Base-by-base conservation (phyloP, 2,113 vertebrate species). In the Cheilinus undulatus region DNA sequence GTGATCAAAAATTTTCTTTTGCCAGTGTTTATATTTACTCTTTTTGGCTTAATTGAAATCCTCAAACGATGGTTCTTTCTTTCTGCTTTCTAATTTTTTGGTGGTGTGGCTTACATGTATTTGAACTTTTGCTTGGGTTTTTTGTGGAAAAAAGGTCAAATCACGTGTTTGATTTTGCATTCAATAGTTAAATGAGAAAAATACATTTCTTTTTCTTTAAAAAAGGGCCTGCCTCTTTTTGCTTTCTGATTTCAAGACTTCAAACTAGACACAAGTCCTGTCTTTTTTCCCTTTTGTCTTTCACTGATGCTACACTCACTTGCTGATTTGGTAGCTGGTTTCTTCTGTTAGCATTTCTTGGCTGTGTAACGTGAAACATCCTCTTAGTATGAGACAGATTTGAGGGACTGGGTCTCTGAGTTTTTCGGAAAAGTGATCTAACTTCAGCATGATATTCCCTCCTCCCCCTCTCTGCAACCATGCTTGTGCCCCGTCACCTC, bases 361-460 rank as follows among this genome's bases (percentile, higher is more conserved):
- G 94, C 88, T 97, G 92, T 93, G 89, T 94, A 94, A 94, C 85
- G 90, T 95, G 93, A 88, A 95, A 95, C 95, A 94, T 95, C 92
- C 91, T 95, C 92, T 94, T 94, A 92, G 93, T 92, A 90, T 92
- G 90, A 92, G 94, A 92, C 93, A 94, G 93, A 95, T 92, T 92
- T 93, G 93, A 82, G 88, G 87, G 87, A 90, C 80, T 94, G 94
- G 92, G 92, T 95, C 93, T 93, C 89, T 91, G 91, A 92, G 92
- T 81, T 84, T 58, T 82, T 77, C 66, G 48, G 78, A 58, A 73
- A 92, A 84, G 78, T 84, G 72, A 80, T 90, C 78, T 52, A 70
- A 86, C 80, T 89, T 90, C 73, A 88, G 91, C 89, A 89, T 92
- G 89, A 89, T 89, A 46, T 77, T 76, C 76, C 81, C 74, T 71